Evolutionary conservation across 2,888 invertebrate species (phyloP).

Genomic region (Leptopilina syphax): DNA sequence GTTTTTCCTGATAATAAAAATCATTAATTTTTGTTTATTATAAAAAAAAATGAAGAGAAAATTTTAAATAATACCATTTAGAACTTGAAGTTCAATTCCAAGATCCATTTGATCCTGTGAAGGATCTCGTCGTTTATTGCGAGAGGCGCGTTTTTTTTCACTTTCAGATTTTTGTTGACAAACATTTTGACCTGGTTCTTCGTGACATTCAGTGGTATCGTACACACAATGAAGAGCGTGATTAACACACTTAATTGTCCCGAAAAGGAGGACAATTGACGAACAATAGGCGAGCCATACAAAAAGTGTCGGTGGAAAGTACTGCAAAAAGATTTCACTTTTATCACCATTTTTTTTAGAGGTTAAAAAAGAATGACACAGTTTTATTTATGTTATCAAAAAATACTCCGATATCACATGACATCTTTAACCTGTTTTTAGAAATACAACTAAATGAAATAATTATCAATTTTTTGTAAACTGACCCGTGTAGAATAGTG

Average conservation of each 20-base stretch:
- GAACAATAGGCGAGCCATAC: constrained; percentile 93
- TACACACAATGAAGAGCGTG: constrained; percentile 94
- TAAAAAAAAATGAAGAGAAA: too few species aligned
- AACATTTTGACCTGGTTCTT: constrained; percentile 79
- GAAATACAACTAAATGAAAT: neutral
- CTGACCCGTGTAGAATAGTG: neutral
- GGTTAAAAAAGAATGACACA: constrained; percentile 51
- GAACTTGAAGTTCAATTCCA: constrained; percentile 73
- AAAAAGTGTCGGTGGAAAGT: constrained; percentile 88
- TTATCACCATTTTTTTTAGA: neutral
- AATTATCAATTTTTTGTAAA: neutral
- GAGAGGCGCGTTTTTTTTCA: constrained; percentile 74
- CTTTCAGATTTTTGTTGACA: constrained; percentile 78
- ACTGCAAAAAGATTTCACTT: constrained; percentile 79
- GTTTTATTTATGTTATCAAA: neutral
- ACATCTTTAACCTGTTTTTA: neutral
- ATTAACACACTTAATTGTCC: constrained; percentile 91
- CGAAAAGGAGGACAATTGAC: constrained; percentile 88
- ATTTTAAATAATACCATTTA: constrained; percentile 65
- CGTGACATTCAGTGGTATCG: constrained; percentile 93
- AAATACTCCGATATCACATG: neutral
- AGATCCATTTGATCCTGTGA: constrained; percentile 73
- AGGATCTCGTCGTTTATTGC: constrained; percentile 73
- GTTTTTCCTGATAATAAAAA: constrained; percentile 67
- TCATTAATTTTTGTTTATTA: too few species aligned